These are phyloP conservation scores for Lampropteryx suffumata DNA, from an alignment of 2,888 invertebrate species.

Conservation along the genomic window DNA sequence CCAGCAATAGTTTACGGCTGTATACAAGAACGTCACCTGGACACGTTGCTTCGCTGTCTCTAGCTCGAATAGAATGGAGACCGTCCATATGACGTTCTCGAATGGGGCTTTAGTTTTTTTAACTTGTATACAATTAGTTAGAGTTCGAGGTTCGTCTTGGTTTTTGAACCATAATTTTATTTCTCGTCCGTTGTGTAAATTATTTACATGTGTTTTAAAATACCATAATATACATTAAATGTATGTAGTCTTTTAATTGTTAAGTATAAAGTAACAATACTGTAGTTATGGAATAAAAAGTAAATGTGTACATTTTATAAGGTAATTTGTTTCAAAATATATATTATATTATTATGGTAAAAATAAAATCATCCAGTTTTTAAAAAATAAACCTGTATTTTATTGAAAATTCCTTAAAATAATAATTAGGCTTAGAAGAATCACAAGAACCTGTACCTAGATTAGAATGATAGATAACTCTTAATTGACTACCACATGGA, in stretches of 20 bases:
- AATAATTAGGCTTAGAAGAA: no score
- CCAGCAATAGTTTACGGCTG: slow-evolving; percentile 59
- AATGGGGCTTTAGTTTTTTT: slow-evolving; percentile 34
- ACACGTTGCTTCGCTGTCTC: not conserved
- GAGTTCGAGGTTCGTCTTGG: slow-evolving; percentile 43
- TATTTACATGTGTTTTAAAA: slow-evolving; percentile 74
- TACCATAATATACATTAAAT: slow-evolving; percentile 79
- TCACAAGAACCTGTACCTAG: no score
- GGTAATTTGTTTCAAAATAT: slow-evolving; percentile 88
- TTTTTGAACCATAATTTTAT: slow-evolving; percentile 48
- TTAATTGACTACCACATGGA: no score
- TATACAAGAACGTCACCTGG: slow-evolving; percentile 3
- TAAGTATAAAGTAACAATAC: slow-evolving; percentile 81
- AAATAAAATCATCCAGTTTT: slow-evolving; percentile 86
- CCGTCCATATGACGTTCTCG: slow-evolving; percentile 4
- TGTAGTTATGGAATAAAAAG: slow-evolving; percentile 76
- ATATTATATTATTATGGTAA: slow-evolving; percentile 88
- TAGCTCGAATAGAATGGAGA: not conserved
- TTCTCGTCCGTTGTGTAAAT: slow-evolving; percentile 77
- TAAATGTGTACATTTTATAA: slow-evolving; percentile 89
- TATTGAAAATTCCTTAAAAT: slow-evolving; percentile 40
- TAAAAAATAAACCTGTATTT: slow-evolving; percentile 78
- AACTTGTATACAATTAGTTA: slow-evolving; percentile 29
- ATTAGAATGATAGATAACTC: no score
- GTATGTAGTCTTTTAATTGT: slow-evolving; percentile 80